Base-by-base conservation (phyloP, 1,140 invertebrate species). In the Melitaea cinxia region DNA sequence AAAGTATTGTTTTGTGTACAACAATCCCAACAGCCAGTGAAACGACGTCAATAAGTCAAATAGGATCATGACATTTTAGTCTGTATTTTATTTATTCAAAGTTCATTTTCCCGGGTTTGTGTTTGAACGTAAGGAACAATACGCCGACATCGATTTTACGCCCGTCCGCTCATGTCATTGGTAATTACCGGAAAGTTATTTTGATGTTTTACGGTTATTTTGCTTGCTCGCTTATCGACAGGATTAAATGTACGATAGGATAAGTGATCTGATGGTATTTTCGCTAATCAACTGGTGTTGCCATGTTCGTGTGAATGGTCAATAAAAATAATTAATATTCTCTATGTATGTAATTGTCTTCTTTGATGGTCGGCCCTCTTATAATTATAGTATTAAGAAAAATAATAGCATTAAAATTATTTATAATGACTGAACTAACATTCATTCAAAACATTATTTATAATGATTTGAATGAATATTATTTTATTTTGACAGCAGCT, bases 121-220 rank as follows among this genome's bases (percentile, higher is more conserved):
- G 55, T 52, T 45, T 50, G 23, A 39, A 26, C 55, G 39, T n/a
- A 23, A n/a, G 17, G 17, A 26, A 63, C 60, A 14, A 52, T 47
- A 47, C 12, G 42, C 24, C 15, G 35, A 35, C 28, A 59, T 66
- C 63, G 70, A 78, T 78, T 75, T 73, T 61, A 72, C 73, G 73
- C 52, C 61, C 52, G 64, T 72, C 61, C 42, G 53, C 50, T 72
- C 74, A 76, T 73, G 70, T 69, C 75, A 77, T 72, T 63, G 72
- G 53, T 77, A 72, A 75, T 73, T 56, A 60, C 52, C 70, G 70
- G 65, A 73, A 70, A 70, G 70, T 35, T 70, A 70, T 78, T 69
- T 71, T 66, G 56, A 77, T 70, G 65, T 45, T 75, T 64, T 68
- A 71, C 66, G 68, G 59, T 28, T 65, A 59, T 58, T 59, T 65